Evolutionary conservation across 92 coral and sea anemone species (phyloP), one percentile per base, ranked within the genome.

Genomic region (Palythoa heliodiscus): DNA sequence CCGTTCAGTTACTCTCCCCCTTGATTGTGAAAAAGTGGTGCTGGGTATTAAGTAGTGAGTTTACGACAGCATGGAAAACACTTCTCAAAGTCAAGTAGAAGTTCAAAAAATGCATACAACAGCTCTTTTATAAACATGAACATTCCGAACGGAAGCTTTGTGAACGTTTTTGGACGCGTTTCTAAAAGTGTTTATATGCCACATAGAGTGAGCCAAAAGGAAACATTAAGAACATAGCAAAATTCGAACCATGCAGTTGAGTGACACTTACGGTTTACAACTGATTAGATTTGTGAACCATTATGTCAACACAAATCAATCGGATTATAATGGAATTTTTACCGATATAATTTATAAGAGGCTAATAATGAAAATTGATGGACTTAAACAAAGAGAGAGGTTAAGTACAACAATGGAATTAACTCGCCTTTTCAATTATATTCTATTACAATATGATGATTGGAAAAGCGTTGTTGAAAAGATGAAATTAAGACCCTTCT

Each of bases 351-450:
- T 80, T 67, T 66, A 74, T 80, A 80, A 64, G 84, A 25, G 84
- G 24, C 47, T 67, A 43, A 80, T 80, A 66, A 80, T 80, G 73
- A 47, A 80, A 25, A 64, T 24, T 23, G 73, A 64, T 77, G 20
- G 54, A 43, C 13, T 0, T 40, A 80, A 48, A 67, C 74, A 80
- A 66, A 64, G 84, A 16, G 0, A 48, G 58, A 48, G 84, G 84
- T 80, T 66, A 80, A 80, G 84, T 66, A 64, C 74, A 80, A 64
- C 84, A 80, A 67, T 20, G 72, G 63, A 47, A 43, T 80, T 80
- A 80, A 80, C 16, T 43, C 84, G 61, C 74, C 84, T 80, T 80
- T 80, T 80, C 84, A 80, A 80, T 80, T 66, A 80, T 43, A 66
- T 67, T 80, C 74, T 66, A 47, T 80, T 80, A 80, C 84, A 48